Conservation (phyloP, 2,888 invertebrate genomes). For the Ferrisia virgata region DNA sequence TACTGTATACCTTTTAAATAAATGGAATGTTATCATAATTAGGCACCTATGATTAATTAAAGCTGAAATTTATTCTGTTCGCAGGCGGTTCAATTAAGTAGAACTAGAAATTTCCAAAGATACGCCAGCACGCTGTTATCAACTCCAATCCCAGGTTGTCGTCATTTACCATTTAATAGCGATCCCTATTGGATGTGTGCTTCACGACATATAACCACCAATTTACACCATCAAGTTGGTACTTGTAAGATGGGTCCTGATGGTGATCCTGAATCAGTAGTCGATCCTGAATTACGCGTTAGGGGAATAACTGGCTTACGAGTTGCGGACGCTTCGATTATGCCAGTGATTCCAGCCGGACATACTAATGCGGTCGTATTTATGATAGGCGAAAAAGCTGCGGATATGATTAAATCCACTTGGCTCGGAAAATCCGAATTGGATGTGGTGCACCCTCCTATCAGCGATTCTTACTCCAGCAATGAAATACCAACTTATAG, state of each 20-base stretch:
- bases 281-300: constrained; percentile 62
- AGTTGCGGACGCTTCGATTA: constrained; percentile 75
- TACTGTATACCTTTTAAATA: too few relatives aligned
- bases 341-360: constrained; percentile 72
- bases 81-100: constrained; percentile 55
- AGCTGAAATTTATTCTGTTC: constrained; percentile 3
- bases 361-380: constrained; percentile 75
- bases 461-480: background rate
- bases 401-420: constrained; percentile 66
- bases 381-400: constrained; percentile 79
- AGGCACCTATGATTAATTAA: too few relatives aligned
- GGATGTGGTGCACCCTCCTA: background rate
- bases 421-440: constrained; percentile 51
- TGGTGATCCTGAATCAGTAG: constrained; percentile 62
- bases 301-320: constrained; percentile 67
- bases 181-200: constrained; percentile 70
- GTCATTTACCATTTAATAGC: constrained; percentile 59
- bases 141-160: constrained; percentile 52
- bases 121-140: constrained; percentile 54
- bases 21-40: too few relatives aligned
- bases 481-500: background rate
- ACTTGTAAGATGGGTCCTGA: constrained; percentile 67
- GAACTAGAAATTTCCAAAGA: constrained; percentile 56
- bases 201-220: constrained; percentile 64
- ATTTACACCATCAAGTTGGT: constrained; percentile 60